Evolutionary conservation across 1,140 invertebrate species (phyloP), one percentile per base, ranked within the genome.

Genomic region (Drosophila sulfurigaster): DNA sequence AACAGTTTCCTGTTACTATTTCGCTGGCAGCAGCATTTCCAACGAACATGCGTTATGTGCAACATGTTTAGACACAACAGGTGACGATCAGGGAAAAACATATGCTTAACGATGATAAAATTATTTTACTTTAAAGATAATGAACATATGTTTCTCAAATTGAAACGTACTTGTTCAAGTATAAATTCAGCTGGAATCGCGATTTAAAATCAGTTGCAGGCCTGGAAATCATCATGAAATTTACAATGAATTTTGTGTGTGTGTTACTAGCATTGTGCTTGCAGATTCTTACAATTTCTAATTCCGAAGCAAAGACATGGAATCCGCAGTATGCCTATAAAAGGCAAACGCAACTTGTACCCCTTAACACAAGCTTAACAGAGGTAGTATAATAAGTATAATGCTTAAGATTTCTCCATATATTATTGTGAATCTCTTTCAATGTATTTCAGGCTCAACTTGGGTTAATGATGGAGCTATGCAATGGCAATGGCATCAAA

Each of bases 61-160:
- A 57, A 57, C 32, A 57, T 57, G 54, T 41, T 57, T 20, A 2
- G 10, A 0, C 52, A 38, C 30, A 57, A 41, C 54, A 41, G 54
- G 13, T 57, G 54, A 57, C 4, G 54, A 38, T 20, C 35, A 10
- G 5, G 8, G 25, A 35, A 54, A 54, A 5, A 54, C 51, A 54
- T 28, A 52, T 25, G 20, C 20, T 25, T 25, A 25, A 25, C 20
- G 20, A 25, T 25, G 3, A 25, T 25, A 25, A 25, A 25, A 4
- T 25, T 25, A 0, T 25, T 25, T 25, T 25, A 25, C 20, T 25
- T 25, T 25, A 25, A 25, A 25, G 20, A 20, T 20, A 20, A 3
- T 13, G 20, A 32, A 52, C 51, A 52, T 32, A 30, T 52, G 51
- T 52, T 52, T 52, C 32, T 32, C 7, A 49, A 49, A 15, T 7